Evolutionary conservation across 92 coral and sea anemone genomes (phyloP).

Genomic region (Nematostella vectensis): DNA sequence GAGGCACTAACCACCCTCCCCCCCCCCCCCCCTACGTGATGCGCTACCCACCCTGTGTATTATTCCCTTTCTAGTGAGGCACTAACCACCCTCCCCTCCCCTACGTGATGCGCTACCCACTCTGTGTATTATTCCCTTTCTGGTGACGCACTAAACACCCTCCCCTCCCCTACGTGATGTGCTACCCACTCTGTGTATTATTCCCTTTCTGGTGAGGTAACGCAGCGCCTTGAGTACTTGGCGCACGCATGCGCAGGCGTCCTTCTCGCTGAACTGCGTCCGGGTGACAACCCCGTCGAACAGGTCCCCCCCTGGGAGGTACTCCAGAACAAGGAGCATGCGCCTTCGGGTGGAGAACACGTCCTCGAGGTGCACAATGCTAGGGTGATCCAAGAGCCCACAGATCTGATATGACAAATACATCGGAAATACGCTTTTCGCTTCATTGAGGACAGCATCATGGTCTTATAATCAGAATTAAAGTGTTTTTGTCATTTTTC

Average conservation of each 20-base stretch:
- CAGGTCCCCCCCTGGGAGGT: conserved; percentile 94
- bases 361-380: conserved; percentile 69
- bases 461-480: too few relatives aligned
- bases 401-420: conserved; percentile 56
- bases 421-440: not conserved
- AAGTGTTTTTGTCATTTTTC: too few relatives aligned
- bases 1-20: not conserved
- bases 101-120: not conserved
- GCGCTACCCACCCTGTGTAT: not conserved
- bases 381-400: conserved; percentile 51
- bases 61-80: not conserved
- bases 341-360: conserved; percentile 56
- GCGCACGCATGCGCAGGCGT: conserved; percentile 77
- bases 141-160: not conserved
- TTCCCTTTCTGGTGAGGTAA: conserved; percentile 52
- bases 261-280: conserved; percentile 80
- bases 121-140: not conserved
- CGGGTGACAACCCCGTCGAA: conserved; percentile 91
- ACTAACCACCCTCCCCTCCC: not conserved
- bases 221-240: conserved; percentile 71
- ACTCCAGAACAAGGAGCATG: conserved; percentile 74
- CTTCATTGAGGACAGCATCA: too few relatives aligned
- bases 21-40: not conserved
- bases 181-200: conserved; percentile 74
- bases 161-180: not conserved